Evolutionary conservation across 2,113 vertebrate genomes (phyloP).

Genomic region (Aldabrachelys gigantea): DNA sequence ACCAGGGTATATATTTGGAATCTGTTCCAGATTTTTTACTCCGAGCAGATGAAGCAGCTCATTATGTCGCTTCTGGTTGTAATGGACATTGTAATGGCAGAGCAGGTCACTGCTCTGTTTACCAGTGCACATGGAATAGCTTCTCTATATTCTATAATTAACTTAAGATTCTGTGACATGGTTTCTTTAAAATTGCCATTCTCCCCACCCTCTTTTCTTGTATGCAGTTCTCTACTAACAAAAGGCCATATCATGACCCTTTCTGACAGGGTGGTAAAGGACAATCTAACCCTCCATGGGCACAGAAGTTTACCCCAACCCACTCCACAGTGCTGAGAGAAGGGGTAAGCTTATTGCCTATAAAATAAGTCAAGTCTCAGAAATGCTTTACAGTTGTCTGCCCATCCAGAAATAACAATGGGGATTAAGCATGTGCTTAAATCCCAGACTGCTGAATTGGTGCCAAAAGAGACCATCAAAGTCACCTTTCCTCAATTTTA

Average conservation of each 20-base stretch:
- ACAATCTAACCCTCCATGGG: background rate
- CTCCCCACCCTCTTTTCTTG: background rate
- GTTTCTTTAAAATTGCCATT: background rate
- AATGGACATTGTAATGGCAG: background rate
- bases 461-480: background rate
- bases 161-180: background rate
- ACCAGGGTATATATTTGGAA: background rate
- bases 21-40: constrained; percentile 27
- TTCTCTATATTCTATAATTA: background rate
- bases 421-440: background rate
- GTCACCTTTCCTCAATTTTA: background rate
- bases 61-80: background rate
- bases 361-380: background rate
- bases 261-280: background rate
- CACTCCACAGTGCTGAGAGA: background rate
- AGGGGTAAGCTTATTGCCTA: background rate
- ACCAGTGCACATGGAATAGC: background rate
- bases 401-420: background rate
- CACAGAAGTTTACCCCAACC: background rate
- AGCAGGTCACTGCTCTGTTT: background rate
- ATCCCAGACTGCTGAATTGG: background rate
- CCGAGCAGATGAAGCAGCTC: background rate
- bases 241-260: background rate
- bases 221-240: background rate
- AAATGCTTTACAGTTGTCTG: background rate